These are phyloP conservation scores for Eucriotettix oculatus DNA, from an alignment of 2,888 invertebrate species.

Conservation along the genomic window DNA sequence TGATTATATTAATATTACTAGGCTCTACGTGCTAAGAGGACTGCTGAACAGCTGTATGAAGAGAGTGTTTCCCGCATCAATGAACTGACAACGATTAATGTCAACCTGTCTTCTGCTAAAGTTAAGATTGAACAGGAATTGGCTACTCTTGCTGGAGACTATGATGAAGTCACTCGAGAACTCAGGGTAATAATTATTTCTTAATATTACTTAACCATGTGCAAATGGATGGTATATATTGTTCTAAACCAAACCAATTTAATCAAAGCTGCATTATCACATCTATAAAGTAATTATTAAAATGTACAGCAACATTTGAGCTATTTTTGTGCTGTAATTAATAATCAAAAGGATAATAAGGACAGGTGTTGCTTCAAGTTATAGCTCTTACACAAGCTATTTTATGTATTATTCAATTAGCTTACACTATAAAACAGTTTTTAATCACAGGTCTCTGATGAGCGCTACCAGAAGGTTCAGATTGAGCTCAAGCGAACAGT, in stretches of 20 bases:
- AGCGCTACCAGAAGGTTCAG: conserved; percentile 85
- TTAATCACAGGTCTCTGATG: conserved; percentile 43
- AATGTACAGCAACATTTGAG: too few relatives aligned
- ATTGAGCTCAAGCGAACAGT: conserved; percentile 88
- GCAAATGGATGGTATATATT: too few relatives aligned
- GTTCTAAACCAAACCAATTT: background rate
- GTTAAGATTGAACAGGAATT: conserved; percentile 92
- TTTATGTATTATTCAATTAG: too few relatives aligned
- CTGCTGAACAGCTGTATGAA: conserved; percentile 76
- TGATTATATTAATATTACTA: conserved; percentile 22
- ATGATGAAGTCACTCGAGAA: conserved; percentile 95
- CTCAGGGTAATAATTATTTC: conserved; percentile 48
- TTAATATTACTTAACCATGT: too few relatives aligned
- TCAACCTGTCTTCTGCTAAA: conserved; percentile 85
- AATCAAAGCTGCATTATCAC: background rate
- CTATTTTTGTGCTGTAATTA: too few relatives aligned
- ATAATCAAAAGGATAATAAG: too few relatives aligned
- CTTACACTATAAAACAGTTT: too few relatives aligned
- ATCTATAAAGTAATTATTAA: background rate
- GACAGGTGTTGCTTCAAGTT: too few relatives aligned
- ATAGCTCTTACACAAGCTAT: too few relatives aligned
- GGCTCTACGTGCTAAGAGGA: conserved; percentile 84
- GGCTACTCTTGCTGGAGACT: conserved; percentile 78
- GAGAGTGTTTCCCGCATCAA: conserved; percentile 84
- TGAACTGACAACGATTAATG: conserved; percentile 88